Base-by-base conservation (phyloP, 1,140 invertebrate species). In the Drosophila takahashii region DNA sequence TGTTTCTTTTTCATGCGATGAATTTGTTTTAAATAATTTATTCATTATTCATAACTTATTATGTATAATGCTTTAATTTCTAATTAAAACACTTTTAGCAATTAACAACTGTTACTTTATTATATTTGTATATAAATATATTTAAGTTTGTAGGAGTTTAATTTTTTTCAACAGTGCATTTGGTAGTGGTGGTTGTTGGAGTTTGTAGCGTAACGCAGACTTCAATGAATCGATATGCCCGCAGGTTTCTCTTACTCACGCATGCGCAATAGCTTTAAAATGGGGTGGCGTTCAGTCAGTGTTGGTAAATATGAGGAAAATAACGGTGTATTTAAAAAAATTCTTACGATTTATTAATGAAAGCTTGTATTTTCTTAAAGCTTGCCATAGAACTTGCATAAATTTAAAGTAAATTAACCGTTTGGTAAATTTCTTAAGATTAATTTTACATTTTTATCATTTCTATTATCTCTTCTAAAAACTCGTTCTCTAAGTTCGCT, bases 151-250 rank as follows among this genome's bases (percentile, higher is more conserved):
- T 22, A 22, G 1, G 3, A 22, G 3, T 1, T 16, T 15, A 0
- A 8, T 15, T 41, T 16, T 16, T 37, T 37, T 37, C 2, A 37
- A 5, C 6, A 41, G 51, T 69, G 58, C 58, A 7, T 18, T 16
- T 16, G 48, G 29, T 57, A n/a, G 18, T 18, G 50, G 54, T 53
- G 53, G 69, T 81, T 85, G 78, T 39, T 77, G 50, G 44, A 18
- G 5, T 42, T 50, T 79, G 81, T 65, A 80, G 64, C 70, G 67
- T 74, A 75, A 67, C 51, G 52, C 61, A 67, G 39, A 57, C 53
- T 71, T 89, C 79, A 84, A 84, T 89, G 84, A 90, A 89, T 89
- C 84, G 77, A 89, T 90, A 89, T 66, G 70, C 69, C 57, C 58
- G 70, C 41, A 53, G 41, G 22, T 45, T 50, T 64, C 77, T 62